Base-by-base conservation (phyloP, 2,888 invertebrate genomes). In the Cataglyphis rosenhaueri region DNA sequence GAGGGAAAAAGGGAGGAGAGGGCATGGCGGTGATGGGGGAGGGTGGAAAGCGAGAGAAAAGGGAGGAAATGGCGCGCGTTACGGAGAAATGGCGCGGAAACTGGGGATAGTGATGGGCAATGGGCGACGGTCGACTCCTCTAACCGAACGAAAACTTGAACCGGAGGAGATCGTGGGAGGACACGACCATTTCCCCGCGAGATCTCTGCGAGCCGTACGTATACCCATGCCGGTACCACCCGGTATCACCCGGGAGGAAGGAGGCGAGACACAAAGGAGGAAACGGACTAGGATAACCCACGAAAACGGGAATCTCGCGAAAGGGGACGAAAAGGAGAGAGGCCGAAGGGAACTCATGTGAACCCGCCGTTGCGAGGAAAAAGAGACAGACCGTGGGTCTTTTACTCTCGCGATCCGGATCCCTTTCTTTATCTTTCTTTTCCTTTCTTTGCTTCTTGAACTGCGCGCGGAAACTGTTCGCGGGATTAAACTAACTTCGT, bases 31-130 rank as follows among this genome's bases (percentile, higher is more conserved):
- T 57, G 79, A 84, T 64, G 88, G 90, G 87, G 83, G 87, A 87
- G 84, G 76, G 85, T 25, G 55, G 64, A 57, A 85, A 86, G 90
- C 91, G 91, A 84, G 90, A 90, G 92, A 90, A 92, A 92, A 90
- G 92, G 89, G 91, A 94, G 94, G 94, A 94, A 94, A 94, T 94
- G 94, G 94, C 91, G 94, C 92, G 92, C 94, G 93, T 94, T 94
- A 94, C 92, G 92, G 92, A 91, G 94, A 94, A 94, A 94, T 94
- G 94, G 94, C 93, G 94, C 93, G 94, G 94, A 94, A 94, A 94
- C 92, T 92, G 92, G 93, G 94, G 94, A 94, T 94, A 94, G 94
- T 92, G 93, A 94, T 92, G 92, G 91, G 93, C 93, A 93, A 94
- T 93, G 93, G 90, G 91, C 89, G 90, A 91, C 89, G 83, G 88